Base-by-base conservation (phyloP, 2,113 vertebrate species). In the Xenus cinereus region DNA sequence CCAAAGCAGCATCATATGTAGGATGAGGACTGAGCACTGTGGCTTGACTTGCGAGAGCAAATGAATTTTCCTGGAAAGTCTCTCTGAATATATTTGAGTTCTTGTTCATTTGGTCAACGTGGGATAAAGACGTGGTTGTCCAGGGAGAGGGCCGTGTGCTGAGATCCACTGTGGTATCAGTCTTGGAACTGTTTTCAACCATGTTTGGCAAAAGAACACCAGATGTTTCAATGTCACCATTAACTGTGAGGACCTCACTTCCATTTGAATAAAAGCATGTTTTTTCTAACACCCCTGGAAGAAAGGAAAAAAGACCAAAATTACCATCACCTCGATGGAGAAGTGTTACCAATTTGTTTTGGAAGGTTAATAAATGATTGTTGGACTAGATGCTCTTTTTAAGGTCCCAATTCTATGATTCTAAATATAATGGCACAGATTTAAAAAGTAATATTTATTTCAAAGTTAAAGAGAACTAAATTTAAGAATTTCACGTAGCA, bases 261-360 rank as follows among this genome's bases (percentile, higher is more conserved):
- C 91, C 97, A 76, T 98, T 98, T 79, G 97, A 97, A 86, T 98
- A 97, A 95, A 98, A 97, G 84, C 98, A 97, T 32, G 96, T 91
- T 87, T 98, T 98, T 87, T 98, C 98, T 88, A 98, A 94, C n/a
- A 98, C 95, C 62, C 98, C 99, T 99, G 94, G 48, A 97, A 94
- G 66, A 96, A 43, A 87, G 77, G 56, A 20, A 60, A 76, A 66
- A 63, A 79, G 12, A 88, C 2, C 15, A 50, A 37, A 80, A 90
- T 89, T 76, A 96, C 39, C 16, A 94, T 64, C 33, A 68, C 14
- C 32, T 48, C 35, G 21, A 94, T 78, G 22, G 39, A 20, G 8
- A 85, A 79, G 17, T 19, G 14, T 76, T 53, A 72, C 32, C 20
- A 53, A 50, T 43, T 51, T 60, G 8, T 56, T 74, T 41, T 48